Conservation (phyloP, 2,113 vertebrate species). For the Ochotona princeps region DNA sequence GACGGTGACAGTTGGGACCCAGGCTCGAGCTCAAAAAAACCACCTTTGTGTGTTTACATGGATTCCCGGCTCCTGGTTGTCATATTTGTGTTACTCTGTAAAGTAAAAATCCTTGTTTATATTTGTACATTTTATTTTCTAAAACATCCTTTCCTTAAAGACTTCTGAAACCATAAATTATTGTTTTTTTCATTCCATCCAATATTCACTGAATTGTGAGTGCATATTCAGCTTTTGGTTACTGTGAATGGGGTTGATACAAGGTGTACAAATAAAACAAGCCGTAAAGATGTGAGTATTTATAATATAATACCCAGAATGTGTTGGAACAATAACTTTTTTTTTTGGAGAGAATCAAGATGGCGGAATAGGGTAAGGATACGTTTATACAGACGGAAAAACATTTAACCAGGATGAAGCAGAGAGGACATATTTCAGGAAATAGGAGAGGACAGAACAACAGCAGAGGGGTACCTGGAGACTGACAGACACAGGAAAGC, state of each 20-base stretch:
- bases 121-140: not conserved
- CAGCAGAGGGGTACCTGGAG: too few relatives aligned
- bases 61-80: not conserved
- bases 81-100: not conserved
- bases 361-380: too few relatives aligned
- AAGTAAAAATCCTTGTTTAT: conserved; percentile 18
- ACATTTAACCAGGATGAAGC: too few relatives aligned
- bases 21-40: too few relatives aligned
- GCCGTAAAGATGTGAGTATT: not conserved
- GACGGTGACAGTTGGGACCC: too few relatives aligned
- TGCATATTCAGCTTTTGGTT: not conserved
- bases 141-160: not conserved
- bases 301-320: not conserved
- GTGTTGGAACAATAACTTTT: too few relatives aligned
- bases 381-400: too few relatives aligned
- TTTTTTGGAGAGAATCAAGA: too few relatives aligned
- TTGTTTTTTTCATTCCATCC: not conserved
- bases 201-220: not conserved
- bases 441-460: too few relatives aligned
- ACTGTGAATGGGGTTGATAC: not conserved
- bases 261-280: not conserved
- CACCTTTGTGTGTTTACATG: too few relatives aligned
- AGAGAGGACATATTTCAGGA: too few relatives aligned
- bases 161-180: not conserved
- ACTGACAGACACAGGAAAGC: too few relatives aligned